Evolutionary conservation across 2,888 invertebrate species (phyloP).

Genomic region (Drosophila subsilvestris): DNA sequence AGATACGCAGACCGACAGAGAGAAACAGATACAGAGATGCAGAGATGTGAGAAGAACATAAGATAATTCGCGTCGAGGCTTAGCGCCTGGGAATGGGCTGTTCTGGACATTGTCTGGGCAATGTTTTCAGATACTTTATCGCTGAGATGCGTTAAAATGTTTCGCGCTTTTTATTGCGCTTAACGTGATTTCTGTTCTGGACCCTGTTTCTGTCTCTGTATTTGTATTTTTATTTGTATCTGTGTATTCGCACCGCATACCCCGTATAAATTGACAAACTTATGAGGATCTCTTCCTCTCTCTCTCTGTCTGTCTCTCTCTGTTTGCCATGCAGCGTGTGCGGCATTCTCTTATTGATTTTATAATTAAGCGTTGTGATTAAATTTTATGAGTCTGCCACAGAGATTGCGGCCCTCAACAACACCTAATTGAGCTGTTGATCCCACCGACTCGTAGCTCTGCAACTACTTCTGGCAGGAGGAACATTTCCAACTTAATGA

Average conservation of each 20-base stretch:
- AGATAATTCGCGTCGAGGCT: constrained; percentile 75
- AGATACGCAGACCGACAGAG: constrained; percentile 28
- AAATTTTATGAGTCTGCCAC: constrained; percentile 76
- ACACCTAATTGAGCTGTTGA: constrained; percentile 73
- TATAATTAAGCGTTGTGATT: constrained; percentile 82
- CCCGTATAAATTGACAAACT: constrained; percentile 77
- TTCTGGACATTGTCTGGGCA: constrained; percentile 64
- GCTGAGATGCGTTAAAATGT: constrained; percentile 76
- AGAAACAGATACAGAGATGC: background rate
- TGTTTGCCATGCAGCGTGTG: constrained; percentile 60
- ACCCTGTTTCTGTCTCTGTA: constrained; percentile 21
- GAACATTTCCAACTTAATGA: constrained; percentile 36
- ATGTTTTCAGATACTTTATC: constrained; percentile 80
- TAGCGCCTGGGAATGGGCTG: constrained; percentile 57
- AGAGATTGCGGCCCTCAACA: constrained; percentile 13
- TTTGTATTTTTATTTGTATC: constrained; percentile 22
- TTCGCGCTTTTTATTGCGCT: constrained; percentile 79
- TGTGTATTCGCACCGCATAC: constrained; percentile 12
- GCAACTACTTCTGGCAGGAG: constrained; percentile 16
- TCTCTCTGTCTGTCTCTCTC: constrained; percentile 7
- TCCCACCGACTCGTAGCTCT: constrained; percentile 23
- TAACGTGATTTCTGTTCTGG: constrained; percentile 70
- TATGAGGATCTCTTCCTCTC: constrained; percentile 49
- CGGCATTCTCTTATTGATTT: constrained; percentile 81
- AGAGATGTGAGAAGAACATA: constrained; percentile 47